Percentiles rank a stretch among this genome's conserved stretches.
phyloP scores from a whole-genome alignment of 2,113 vertebrate genomes.

The Anoplopoma fimbria region DNA sequence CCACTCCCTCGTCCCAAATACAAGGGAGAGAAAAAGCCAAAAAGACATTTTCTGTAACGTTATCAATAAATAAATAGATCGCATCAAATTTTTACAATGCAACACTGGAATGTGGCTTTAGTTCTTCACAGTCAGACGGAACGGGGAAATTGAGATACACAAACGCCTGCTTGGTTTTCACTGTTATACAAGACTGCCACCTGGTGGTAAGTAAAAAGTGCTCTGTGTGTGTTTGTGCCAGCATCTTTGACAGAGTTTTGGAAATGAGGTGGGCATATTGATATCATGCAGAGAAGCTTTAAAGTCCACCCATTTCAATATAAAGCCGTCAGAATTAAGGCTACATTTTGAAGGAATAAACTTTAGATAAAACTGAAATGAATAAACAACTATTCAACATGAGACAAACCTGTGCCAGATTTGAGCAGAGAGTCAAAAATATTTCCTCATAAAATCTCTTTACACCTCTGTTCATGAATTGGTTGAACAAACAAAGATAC shows the following conservation, averaged over 20 bases:
- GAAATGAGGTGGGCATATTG: background rate
- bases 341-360: background rate
- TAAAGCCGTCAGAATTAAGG: background rate
- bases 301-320: background rate
- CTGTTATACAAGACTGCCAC: slow-evolving; percentile 60
- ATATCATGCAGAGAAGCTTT: background rate
- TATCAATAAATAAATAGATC: background rate
- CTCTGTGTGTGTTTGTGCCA: background rate
- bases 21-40: background rate
- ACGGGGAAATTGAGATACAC: background rate
- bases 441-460: background rate
- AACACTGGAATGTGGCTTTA: background rate
- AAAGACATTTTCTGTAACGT: background rate
- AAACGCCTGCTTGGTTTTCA: background rate
- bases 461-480: background rate
- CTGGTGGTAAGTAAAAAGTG: slow-evolving; percentile 61
- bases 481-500: background rate
- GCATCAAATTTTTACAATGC: background rate
- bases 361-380: background rate
- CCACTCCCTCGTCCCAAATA: background rate
- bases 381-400: background rate
- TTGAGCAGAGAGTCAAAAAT: no score
- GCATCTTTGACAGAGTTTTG: background rate
- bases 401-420: no score
- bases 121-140: background rate